Evolutionary conservation across 2,113 vertebrate genomes (phyloP).

Genomic region (Datnioides undecimradiatus): DNA sequence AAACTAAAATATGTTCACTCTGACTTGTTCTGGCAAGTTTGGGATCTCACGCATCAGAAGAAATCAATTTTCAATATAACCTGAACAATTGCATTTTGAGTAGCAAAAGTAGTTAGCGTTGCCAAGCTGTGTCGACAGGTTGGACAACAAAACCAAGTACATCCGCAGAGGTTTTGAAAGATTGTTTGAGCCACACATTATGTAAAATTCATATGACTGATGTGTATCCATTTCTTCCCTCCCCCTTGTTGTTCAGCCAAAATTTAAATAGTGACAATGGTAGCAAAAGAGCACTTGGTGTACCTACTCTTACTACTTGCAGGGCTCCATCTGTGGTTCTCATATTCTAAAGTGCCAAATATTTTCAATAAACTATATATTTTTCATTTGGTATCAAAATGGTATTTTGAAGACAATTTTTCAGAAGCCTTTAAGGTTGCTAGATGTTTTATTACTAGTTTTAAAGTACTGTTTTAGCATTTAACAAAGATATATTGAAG

Average conservation of each 20-base stretch:
- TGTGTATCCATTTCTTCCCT: too few species aligned
- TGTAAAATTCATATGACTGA: too few species aligned
- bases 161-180: neutral
- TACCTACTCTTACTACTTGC: neutral
- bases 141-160: neutral
- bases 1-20: neutral
- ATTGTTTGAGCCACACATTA: too few species aligned
- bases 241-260: too few species aligned
- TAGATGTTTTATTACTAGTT: neutral
- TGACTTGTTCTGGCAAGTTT: neutral
- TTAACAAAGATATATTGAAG: neutral
- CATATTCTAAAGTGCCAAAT: neutral
- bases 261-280: neutral
- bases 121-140: neutral
- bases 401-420: neutral
- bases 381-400: neutral
- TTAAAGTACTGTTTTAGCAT: neutral
- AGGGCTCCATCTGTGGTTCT: neutral
- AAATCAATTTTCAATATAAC: neutral
- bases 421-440: neutral
- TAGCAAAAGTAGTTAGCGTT: neutral
- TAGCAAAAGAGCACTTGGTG: neutral
- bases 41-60: neutral
- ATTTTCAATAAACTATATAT: neutral
- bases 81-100: neutral